Conservation (phyloP, 2,113 vertebrate species). For the Eudyptes chrysolophus region DNA sequence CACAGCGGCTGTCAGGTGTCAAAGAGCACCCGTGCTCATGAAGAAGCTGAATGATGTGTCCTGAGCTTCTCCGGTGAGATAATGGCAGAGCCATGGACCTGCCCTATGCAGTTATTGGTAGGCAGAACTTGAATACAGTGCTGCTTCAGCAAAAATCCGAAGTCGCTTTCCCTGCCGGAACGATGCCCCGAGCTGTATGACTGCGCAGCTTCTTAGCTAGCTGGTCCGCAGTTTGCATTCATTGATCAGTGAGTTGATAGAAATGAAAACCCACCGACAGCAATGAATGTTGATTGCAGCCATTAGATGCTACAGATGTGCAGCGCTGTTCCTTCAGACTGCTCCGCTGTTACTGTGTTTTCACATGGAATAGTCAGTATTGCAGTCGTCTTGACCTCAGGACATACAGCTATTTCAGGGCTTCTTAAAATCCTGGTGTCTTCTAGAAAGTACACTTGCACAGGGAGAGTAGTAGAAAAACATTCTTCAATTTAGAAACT, state of each 20-base stretch:
- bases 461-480: neutral
- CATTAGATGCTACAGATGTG: conserved; percentile 70
- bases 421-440: neutral
- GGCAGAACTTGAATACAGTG: fast-evolving
- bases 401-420: neutral
- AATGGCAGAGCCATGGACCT: neutral
- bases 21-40: neutral
- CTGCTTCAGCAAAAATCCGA: fast-evolving
- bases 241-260: conserved; percentile 96
- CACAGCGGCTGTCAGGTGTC: neutral
- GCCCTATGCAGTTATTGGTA: fast-evolving
- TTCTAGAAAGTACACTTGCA: neutral
- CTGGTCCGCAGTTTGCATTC: conserved; percentile 99
- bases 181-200: fast-evolving
- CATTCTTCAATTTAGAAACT: neutral
- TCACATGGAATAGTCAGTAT: fast-evolving
- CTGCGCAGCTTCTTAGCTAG: conserved; percentile 2
- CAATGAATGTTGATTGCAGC: conserved; percentile 99
- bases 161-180: fast-evolving
- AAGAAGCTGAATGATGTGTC: fast-evolving
- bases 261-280: conserved; percentile 98
- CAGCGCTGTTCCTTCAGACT: neutral
- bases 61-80: neutral
- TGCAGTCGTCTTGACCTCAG: neutral
- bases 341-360: fast-evolving